phyloP scores from a whole-genome alignment of 1,140 invertebrate genomes.

The Cherax destructor region DNA sequence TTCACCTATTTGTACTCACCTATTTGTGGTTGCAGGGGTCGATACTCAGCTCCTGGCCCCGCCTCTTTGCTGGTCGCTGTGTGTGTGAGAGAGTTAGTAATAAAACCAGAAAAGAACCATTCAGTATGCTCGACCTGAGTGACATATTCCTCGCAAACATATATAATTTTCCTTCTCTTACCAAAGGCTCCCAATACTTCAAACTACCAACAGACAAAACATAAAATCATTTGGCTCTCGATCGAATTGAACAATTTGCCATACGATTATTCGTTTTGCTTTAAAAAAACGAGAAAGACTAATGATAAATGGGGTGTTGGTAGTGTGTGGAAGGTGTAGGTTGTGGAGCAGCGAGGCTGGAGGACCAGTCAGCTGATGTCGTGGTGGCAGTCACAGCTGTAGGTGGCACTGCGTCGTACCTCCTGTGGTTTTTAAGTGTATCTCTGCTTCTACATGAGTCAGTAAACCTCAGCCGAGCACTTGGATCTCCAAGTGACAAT shows the following conservation, averaged over 20 bases:
- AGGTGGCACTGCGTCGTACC: neutral
- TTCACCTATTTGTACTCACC: too few relatives aligned
- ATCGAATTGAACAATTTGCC: too few relatives aligned
- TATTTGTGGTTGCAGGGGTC: too few relatives aligned
- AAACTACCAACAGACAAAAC: too few relatives aligned
- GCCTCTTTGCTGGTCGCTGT: too few relatives aligned
- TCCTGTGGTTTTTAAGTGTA: neutral
- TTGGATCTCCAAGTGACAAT: neutral
- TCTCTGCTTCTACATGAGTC: neutral
- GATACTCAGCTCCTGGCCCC: too few relatives aligned
- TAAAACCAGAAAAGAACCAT: neutral
- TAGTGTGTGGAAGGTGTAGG: neutral
- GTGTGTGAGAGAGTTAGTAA: too few relatives aligned
- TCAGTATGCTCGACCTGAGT: neutral
- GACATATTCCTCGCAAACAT: neutral
- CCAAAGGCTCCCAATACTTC: too few relatives aligned
- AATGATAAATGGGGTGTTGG: too few relatives aligned
- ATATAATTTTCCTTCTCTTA: too few relatives aligned
- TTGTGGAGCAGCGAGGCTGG: neutral
- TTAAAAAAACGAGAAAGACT: neutral
- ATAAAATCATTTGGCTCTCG: too few relatives aligned
- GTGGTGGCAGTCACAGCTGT: neutral
- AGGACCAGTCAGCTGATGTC: slow-evolving; percentile 38
- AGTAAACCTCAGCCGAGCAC: neutral
- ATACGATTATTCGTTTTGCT: neutral